Evolutionary conservation across 2,113 vertebrate species (phyloP), one percentile per base, ranked within the genome.

Genomic region (Odocoileus virginianus): DNA sequence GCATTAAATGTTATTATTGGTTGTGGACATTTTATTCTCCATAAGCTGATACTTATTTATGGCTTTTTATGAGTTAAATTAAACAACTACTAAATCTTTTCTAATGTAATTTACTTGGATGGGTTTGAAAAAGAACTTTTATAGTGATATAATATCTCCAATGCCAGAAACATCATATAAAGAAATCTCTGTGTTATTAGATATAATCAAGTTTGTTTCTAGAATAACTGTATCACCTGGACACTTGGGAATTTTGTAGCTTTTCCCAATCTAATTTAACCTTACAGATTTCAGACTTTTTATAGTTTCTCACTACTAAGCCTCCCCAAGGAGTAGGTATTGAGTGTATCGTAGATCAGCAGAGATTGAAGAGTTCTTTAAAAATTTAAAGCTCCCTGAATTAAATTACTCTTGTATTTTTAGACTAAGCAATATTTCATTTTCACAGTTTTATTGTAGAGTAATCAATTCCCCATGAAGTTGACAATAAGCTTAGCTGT

Each of bases 1-100:
- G 54, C 40, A 96, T 97, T 91, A 91, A 98, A 97, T 96, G 76
- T 89, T 94, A 15, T 94, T 58, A 89, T 97, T 94, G n/a, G 85
- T 96, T 1, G 9, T 85, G 55, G 74, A 47, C 40, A 55, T 96
- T 98, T 96, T 95, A 88, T 47, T 36, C 19, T 96, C 5, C 64
- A 3, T 84, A 95, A 96, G 43, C 12, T 85, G 33, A 61, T 87
- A 87, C 4, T 84, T 97, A 91, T 87, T 97, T 95, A 97, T 87
- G 52, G n/a, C 21, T 84, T 58, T 96, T 98, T 87, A 89, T 94
- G 78, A 89, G 27, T 83, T 95, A 87, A 96, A 88, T 86, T 92
- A 96, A 98, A 95, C 16, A 97, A 94, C 76, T 76, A 83, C 89
- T 97, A 97, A 98, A 91, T 96, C 54, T 94, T 96, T 79, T 95